These are phyloP conservation scores for Sebastes diaconus DNA, from an alignment of 2,797 vertebrate species.

Conservation along the genomic window DNA sequence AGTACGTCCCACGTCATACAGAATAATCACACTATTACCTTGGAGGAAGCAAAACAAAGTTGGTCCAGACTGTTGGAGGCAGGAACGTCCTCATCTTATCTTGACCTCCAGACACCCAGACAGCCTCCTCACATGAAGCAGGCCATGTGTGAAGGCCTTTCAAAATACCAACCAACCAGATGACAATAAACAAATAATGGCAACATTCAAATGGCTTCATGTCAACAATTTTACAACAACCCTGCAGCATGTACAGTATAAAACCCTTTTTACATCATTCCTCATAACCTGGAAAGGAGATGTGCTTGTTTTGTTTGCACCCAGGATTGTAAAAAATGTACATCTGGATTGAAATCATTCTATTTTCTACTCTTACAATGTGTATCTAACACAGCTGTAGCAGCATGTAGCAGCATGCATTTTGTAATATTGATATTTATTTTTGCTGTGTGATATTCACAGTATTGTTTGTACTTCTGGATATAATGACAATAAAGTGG, in stretches of 20 bases:
- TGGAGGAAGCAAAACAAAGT: no score
- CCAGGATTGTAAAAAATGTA: neutral
- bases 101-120: neutral
- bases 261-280: neutral
- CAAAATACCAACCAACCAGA: neutral
- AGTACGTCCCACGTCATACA: neutral
- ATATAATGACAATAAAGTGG: conserved; percentile 35
- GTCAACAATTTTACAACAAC: neutral
- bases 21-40: no score
- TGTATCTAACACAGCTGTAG: neutral
- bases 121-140: no score
- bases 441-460: conserved; percentile 6
- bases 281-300: neutral
- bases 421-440: conserved; percentile 35
- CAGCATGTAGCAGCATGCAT: neutral
- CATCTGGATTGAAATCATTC: neutral
- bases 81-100: no score
- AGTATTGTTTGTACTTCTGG: conserved; percentile 1
- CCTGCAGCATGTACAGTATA: neutral
- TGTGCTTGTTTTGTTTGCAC: neutral
- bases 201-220: no score
- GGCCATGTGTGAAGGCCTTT: no score
- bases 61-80: no score
- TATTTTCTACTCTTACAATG: conserved; percentile 16
- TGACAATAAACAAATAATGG: neutral